A percentile compares a stretch with the other conserved stretches of the same genome.
Evolutionary conservation across 2,113 vertebrate genomes (phyloP).

Genomic region (Istiophorus platypterus): DNA sequence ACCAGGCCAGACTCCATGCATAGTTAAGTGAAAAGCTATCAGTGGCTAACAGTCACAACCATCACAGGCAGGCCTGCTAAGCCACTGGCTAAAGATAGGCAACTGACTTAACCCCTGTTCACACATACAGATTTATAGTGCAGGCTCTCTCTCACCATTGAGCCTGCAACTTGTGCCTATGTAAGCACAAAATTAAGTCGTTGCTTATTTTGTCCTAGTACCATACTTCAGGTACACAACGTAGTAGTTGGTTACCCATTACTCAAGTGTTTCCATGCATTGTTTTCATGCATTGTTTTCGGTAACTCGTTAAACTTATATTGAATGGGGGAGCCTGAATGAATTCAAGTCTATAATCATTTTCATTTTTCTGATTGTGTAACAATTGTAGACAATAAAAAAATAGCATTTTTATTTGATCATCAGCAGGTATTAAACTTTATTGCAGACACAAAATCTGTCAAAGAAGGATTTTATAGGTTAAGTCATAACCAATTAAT

Average conservation of each 20-base stretch:
- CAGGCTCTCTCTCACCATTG: neutral
- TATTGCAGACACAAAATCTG: slow-evolving; percentile 37
- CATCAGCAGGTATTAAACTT: slow-evolving; percentile 46
- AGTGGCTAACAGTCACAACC: neutral
- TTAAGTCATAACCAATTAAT: slow-evolving; percentile 43
- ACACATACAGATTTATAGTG: neutral
- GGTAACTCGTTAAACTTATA: neutral
- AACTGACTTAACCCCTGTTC: neutral
- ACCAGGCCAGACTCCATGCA: neutral
- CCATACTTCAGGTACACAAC: neutral
- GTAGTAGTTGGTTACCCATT: neutral
- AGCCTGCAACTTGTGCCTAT: neutral
- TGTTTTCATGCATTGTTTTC: neutral
- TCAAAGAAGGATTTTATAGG: slow-evolving; percentile 31
- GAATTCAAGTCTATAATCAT: slow-evolving; percentile 24
- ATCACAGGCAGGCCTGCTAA: neutral
- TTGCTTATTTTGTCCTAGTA: neutral
- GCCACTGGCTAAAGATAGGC: neutral
- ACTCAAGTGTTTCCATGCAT: neutral
- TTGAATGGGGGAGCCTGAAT: neutral
- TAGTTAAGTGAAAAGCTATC: neutral
- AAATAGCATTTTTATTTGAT: slow-evolving; percentile 30
- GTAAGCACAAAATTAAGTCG: neutral
- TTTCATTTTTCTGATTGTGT: slow-evolving; percentile 21
- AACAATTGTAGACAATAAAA: slow-evolving; percentile 18